Percentiles rank a stretch among this genome's conserved stretches.
Evolutionary conservation across 2,113 vertebrate genomes (phyloP).

Genomic region (Trematomus loennbergii): DNA sequence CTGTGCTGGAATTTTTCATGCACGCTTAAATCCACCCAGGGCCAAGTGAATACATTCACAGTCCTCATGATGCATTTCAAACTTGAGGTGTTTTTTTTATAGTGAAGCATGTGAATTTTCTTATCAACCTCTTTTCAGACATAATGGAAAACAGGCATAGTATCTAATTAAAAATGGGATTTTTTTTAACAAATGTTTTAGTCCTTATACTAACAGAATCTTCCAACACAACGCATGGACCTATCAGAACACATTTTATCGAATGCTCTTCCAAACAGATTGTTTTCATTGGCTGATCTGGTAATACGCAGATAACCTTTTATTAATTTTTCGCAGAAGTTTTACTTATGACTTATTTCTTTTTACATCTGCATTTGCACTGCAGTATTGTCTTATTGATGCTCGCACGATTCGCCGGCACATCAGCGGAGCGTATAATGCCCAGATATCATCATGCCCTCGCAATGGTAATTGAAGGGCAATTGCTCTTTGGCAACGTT

Average conservation of each 20-base stretch:
- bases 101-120: not conserved
- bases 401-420: constrained; percentile 43
- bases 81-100: not conserved
- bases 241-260: not conserved
- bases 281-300: not conserved
- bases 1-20: constrained; percentile 32
- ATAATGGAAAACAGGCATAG: not conserved
- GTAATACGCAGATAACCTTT: not conserved
- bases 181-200: not conserved
- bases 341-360: not conserved
- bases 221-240: not conserved
- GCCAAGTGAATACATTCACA: constrained; percentile 33
- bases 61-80: constrained; percentile 16
- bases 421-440: constrained; percentile 31
- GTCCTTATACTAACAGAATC: not conserved
- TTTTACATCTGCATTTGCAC: not conserved
- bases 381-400: constrained; percentile 14
- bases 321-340: too few relatives aligned
- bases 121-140: constrained; percentile 6
- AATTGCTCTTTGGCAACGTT: constrained; percentile 48
- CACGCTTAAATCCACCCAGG: constrained; percentile 26
- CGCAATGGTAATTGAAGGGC: constrained; percentile 63
- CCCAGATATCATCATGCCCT: constrained; percentile 50
- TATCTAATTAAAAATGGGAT: not conserved
- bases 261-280: too few relatives aligned